Percentiles rank a stretch among this genome's conserved stretches.
Conservation (phyloP, 2,888 invertebrate genomes). For the Macrophya alboannulata region DNA sequence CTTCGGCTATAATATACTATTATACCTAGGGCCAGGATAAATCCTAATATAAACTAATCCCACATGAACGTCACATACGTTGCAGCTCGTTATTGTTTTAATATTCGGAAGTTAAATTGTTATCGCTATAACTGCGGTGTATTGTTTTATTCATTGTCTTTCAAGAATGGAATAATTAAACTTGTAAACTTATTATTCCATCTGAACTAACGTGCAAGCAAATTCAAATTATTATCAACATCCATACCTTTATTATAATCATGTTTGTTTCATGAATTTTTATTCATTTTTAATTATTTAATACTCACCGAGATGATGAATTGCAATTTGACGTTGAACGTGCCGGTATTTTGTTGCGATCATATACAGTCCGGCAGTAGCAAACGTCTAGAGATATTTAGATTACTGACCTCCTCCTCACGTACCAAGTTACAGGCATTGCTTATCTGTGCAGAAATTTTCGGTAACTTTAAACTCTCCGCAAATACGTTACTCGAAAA, state of each 20-base stretch:
- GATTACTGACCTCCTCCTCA: conserved; percentile 39
- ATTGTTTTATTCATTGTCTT: not conserved
- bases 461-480: conserved; percentile 45
- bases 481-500: conserved; percentile 13
- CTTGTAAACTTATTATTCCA: not conserved
- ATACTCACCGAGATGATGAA: not conserved
- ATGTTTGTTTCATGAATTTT: not conserved
- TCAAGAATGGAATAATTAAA: not conserved
- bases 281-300: not conserved
- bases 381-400: conserved; percentile 4
- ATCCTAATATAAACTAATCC: not conserved
- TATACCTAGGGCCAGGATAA: not conserved
- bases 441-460: conserved; percentile 37
- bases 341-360: not conserved
- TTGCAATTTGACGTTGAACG: not conserved
- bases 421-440: conserved; percentile 34
- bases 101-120: not conserved
- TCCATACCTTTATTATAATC: not conserved
- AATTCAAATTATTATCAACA: too few species aligned
- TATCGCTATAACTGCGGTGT: not conserved
- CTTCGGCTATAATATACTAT: not conserved
- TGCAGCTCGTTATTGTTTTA: not conserved
- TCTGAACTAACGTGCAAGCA: not conserved
- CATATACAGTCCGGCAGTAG: not conserved
- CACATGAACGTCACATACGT: not conserved